These are phyloP conservation scores for Nephrotoma appendiculata DNA, from an alignment of 2,888 invertebrate genomes.

Conservation along the genomic window DNA sequence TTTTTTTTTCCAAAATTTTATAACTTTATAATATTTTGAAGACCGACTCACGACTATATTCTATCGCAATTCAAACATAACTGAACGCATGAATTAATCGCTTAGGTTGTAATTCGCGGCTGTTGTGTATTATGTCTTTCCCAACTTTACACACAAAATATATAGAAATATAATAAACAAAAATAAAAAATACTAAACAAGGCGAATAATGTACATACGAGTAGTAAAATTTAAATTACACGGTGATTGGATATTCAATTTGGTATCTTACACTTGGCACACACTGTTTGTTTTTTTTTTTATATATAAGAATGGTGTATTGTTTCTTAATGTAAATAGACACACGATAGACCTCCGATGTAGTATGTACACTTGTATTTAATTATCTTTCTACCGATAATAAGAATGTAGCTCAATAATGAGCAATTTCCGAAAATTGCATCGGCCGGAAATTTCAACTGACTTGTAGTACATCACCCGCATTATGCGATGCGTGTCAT, in stretches of 20 bases:
- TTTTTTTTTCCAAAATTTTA: neutral
- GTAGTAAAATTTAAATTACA: neutral
- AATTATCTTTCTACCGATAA: neutral
- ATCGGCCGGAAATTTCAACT: neutral
- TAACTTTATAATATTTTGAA: neutral
- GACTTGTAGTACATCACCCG: neutral
- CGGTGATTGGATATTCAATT: neutral
- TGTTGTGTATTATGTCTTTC: neutral
- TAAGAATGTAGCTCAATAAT: neutral
- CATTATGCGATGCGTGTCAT: neutral
- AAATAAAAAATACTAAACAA: neutral
- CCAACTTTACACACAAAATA: neutral
- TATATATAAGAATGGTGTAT: neutral
- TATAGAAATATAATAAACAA: neutral
- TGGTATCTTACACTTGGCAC: neutral
- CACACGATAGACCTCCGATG: neutral
- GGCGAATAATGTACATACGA: neutral
- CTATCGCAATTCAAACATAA: neutral
- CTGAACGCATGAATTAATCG: neutral
- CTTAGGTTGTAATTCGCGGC: neutral
- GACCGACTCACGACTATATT: neutral
- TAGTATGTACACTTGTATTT: neutral
- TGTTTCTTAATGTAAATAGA: neutral
- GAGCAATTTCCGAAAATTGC: neutral
- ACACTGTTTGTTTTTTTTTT: neutral